Conservation (phyloP, 92 coral and sea anemone species). For the Porites evermanni region DNA sequence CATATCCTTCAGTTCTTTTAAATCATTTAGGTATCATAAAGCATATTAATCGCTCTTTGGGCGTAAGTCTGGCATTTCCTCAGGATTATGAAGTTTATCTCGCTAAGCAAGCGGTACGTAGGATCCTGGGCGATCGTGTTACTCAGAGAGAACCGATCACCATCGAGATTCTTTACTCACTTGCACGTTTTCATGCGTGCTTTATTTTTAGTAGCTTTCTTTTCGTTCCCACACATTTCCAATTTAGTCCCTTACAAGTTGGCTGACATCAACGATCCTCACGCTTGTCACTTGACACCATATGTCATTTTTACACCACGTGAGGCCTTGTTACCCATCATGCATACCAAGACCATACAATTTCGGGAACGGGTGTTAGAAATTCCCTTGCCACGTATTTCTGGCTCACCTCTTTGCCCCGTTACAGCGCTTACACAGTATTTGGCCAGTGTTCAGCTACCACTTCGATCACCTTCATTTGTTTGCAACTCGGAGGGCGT, state of each 20-base stretch:
- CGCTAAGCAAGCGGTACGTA: too few species aligned
- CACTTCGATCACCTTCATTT: background rate
- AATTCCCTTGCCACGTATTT: background rate
- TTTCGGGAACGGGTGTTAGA: background rate
- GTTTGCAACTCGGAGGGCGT: background rate
- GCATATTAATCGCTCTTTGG: too few species aligned
- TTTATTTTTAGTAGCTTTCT: constrained; percentile 54
- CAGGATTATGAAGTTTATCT: too few species aligned
- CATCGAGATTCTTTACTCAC: constrained; percentile 34
- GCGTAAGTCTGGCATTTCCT: too few species aligned
- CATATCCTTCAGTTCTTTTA: too few species aligned
- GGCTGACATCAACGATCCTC: constrained; percentile 18
- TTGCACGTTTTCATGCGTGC: constrained; percentile 53
- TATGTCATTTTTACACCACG: constrained; percentile 19
- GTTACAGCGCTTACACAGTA: background rate
- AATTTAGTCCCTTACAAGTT: constrained; percentile 41
- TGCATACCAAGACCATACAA: constrained; percentile 32
- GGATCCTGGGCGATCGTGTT: too few species aligned
- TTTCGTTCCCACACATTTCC: constrained; percentile 46
- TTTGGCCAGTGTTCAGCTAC: background rate
- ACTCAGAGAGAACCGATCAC: constrained; percentile 28
- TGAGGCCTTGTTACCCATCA: constrained; percentile 35
- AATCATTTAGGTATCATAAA: too few species aligned
- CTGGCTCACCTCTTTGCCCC: background rate
- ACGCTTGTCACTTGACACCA: constrained; percentile 21